Evolutionary conservation across 2,113 vertebrate genomes (phyloP).

Genomic region (Leucopsar rothschildi): DNA sequence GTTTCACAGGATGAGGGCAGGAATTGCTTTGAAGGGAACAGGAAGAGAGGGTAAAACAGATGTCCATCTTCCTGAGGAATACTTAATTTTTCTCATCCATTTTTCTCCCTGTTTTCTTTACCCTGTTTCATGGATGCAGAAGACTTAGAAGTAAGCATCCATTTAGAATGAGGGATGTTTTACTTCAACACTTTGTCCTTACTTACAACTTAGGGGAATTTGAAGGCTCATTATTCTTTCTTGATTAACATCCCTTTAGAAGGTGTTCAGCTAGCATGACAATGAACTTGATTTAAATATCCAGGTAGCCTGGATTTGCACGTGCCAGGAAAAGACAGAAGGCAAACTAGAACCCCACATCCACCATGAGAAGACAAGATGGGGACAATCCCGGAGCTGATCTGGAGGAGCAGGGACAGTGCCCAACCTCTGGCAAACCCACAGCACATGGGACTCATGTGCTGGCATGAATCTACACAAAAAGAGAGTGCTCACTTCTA

Average conservation of each 20-base stretch:
- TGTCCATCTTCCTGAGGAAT: not conserved
- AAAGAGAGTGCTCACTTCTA: not conserved
- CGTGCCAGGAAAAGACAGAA: not conserved
- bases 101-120: not conserved
- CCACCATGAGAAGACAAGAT: not conserved
- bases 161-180: not conserved
- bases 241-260: not conserved
- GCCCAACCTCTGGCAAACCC: fast-evolving
- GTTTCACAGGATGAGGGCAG: not conserved
- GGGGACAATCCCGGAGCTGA: not conserved
- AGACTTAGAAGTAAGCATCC: not conserved
- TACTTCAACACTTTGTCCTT: not conserved
- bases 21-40: not conserved
- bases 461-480: not conserved
- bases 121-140: not conserved
- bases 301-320: not conserved
- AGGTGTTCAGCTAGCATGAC: not conserved
- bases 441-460: fast-evolving
- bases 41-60: not conserved
- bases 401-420: fast-evolving
- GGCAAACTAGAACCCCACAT: not conserved
- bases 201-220: not conserved
- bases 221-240: not conserved
- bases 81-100: not conserved
- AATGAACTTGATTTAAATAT: not conserved